These are phyloP conservation scores for Timema cristinae DNA, from an alignment of 2,888 invertebrate genomes.

Conservation along the genomic window DNA sequence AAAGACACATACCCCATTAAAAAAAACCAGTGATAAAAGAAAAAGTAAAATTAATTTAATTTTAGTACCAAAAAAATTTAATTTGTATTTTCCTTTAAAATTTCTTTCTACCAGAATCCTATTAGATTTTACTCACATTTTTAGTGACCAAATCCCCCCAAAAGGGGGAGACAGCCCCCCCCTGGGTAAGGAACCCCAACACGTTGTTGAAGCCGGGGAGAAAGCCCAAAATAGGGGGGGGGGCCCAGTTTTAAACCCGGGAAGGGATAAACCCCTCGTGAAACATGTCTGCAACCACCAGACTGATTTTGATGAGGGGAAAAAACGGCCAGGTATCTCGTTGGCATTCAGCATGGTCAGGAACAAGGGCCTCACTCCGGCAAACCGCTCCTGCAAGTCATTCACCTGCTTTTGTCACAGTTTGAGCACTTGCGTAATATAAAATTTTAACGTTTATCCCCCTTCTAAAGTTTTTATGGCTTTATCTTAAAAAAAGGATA, in stretches of 20 bases:
- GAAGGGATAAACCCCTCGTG: conserved; percentile 46
- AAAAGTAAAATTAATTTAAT: too few relatives aligned
- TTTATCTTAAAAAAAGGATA: too few relatives aligned
- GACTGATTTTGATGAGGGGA: conserved; percentile 41
- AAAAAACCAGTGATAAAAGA: too few relatives aligned
- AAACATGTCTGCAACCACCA: conserved; percentile 43
- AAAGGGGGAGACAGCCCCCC: conserved; percentile 46
- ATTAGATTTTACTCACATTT: conserved; percentile 37
- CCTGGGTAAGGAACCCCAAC: conserved; percentile 43
- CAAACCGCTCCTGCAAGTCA: conserved; percentile 36
- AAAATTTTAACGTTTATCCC: too few relatives aligned
- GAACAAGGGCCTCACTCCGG: conserved; percentile 37
- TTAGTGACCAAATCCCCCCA: conserved; percentile 43
- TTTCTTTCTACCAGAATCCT: neutral
- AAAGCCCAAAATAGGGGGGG: conserved; percentile 47
- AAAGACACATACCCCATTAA: too few relatives aligned
- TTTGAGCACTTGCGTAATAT: too few relatives aligned
- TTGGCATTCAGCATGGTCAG: conserved; percentile 42
- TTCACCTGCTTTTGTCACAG: too few relatives aligned
- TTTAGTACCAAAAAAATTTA: neutral
- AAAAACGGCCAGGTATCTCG: conserved; percentile 40
- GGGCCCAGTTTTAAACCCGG: conserved; percentile 49
- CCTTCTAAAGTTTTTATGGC: too few relatives aligned
- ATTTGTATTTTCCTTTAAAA: too few relatives aligned
- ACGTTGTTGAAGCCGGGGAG: conserved; percentile 48